Percentiles rank a stretch among this genome's conserved stretches.
Evolutionary conservation across 2,113 vertebrate species (phyloP).

Genomic region (Thalassarche chlororhynchos): DNA sequence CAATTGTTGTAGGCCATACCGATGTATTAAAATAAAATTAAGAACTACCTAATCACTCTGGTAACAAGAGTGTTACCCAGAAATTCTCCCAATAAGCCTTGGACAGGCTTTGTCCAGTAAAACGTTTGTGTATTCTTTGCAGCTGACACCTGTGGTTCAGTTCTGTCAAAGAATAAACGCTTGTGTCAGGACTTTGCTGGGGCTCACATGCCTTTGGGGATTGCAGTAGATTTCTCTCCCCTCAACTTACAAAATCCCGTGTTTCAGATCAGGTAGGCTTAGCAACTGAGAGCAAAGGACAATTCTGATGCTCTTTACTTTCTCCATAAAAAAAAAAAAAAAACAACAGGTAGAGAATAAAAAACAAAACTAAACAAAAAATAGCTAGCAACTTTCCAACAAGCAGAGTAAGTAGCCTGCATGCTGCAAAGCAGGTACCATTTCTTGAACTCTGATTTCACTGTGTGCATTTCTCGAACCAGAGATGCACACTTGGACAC

Average conservation of each 20-base stretch:
- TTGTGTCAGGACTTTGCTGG: not conserved
- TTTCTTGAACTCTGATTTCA: not conserved
- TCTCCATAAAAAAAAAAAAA: not conserved
- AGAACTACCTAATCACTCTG: not conserved
- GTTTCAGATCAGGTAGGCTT: not conserved
- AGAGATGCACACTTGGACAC: not conserved
- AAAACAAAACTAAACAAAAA: not conserved
- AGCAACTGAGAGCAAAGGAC: not conserved
- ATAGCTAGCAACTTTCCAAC: not conserved
- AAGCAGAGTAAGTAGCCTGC: not conserved
- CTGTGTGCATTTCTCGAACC: not conserved
- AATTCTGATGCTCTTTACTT: not conserved
- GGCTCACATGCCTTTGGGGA: not conserved
- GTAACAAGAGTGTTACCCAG: not conserved
- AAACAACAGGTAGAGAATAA: not conserved
- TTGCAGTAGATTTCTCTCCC: not conserved
- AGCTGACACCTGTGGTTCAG: not conserved
- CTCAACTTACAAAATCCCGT: accelerated
- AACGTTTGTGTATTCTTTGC: not conserved
- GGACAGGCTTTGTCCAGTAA: not conserved
- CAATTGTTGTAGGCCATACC: not conserved
- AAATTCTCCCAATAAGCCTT: not conserved
- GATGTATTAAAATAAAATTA: not conserved
- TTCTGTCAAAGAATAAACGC: not conserved
- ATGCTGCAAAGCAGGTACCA: not conserved